Evolutionary conservation across 2,888 invertebrate genomes (phyloP).

Genomic region (Pharmacophagus antenor): DNA sequence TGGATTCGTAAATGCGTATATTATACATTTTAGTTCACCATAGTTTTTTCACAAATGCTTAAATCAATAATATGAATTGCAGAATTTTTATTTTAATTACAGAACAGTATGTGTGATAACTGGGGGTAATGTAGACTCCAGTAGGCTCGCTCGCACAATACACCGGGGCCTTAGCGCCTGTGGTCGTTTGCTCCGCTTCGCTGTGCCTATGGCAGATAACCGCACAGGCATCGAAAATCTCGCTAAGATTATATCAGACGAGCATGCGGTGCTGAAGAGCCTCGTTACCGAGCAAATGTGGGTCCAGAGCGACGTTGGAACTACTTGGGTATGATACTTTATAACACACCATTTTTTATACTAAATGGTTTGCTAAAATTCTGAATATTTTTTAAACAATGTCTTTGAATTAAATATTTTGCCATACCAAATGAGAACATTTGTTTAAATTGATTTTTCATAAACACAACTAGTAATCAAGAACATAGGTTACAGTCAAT

Average conservation of each 20-base stretch:
- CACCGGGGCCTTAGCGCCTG: constrained; percentile 90
- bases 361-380: not conserved
- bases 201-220: constrained; percentile 86
- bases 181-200: constrained; percentile 85
- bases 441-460: not conserved
- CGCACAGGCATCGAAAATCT: constrained; percentile 87
- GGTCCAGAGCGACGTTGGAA: constrained; percentile 64
- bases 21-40: no score
- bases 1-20: no score
- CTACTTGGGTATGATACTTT: constrained; percentile 56
- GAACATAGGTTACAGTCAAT: no score
- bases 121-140: constrained; percentile 91
- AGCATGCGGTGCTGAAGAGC: constrained; percentile 65
- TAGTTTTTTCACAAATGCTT: no score
- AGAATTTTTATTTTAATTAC: constrained; percentile 34
- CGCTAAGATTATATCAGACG: constrained; percentile 57
- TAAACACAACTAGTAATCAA: no score
- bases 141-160: constrained; percentile 87
- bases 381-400: not conserved
- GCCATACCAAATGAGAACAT: no score
- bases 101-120: constrained; percentile 89
- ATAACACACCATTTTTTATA: not conserved
- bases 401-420: no score
- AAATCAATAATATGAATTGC: no score
- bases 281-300: constrained; percentile 72